Percentiles rank a stretch among this genome's conserved stretches.
These are phyloP conservation scores for Synergus japonicus DNA, from an alignment of 2,888 invertebrate species.

Conservation along the genomic window DNA sequence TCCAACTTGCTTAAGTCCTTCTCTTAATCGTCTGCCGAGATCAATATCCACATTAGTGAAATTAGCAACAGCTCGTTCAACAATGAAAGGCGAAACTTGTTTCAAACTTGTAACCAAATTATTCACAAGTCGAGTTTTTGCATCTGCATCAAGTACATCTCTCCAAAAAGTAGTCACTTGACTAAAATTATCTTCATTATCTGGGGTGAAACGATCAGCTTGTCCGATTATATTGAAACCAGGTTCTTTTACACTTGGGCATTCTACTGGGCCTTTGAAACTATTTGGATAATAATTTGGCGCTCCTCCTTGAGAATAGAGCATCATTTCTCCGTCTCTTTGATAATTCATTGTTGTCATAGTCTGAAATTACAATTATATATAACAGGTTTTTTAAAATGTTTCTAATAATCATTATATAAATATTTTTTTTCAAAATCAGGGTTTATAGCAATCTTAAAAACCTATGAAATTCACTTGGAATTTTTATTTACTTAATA, in stretches of 20 bases:
- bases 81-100: constrained; percentile 90
- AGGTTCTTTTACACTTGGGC: constrained; percentile 82
- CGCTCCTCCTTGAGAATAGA: constrained; percentile 89
- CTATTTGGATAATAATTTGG: constrained; percentile 99
- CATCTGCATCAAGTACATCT: constrained; percentile 87
- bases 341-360: constrained; percentile 86
- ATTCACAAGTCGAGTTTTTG: constrained; percentile 84
- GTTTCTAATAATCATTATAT: too few relatives aligned
- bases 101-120: constrained; percentile 90
- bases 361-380: constrained; percentile 72
- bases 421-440: too few relatives aligned
- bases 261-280: constrained; percentile 90
- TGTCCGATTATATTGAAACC: constrained; percentile 85
- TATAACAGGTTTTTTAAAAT: neutral
- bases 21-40: constrained; percentile 86
- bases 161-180: constrained; percentile 91
- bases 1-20: constrained; percentile 80
- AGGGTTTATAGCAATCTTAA: too few relatives aligned
- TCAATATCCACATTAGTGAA: constrained; percentile 90
- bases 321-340: constrained; percentile 90
- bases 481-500: too few relatives aligned
- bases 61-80: constrained; percentile 90
- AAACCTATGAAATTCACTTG: too few relatives aligned
- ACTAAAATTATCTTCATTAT: constrained; percentile 93
- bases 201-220: constrained; percentile 87